Evolutionary conservation across 92 coral and sea anemone species (phyloP), one percentile per base, ranked within the genome.

Genomic region (Micromussa lordhowensis): DNA sequence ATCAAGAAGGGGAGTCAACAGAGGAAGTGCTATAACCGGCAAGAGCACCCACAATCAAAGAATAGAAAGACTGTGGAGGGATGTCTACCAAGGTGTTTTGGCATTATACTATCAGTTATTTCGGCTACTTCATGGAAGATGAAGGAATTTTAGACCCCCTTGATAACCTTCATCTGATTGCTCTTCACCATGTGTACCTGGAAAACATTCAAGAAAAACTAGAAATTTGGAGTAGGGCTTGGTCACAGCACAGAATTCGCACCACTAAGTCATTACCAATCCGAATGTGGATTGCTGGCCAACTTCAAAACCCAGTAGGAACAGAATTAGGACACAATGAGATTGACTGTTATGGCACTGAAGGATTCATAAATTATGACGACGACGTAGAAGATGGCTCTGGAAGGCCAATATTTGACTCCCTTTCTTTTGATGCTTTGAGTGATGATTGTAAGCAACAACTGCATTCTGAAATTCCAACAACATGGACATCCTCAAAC

Each of bases 61-160:
- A 58, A 92, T 87, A 54, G n/a, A n/a, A n/a, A n/a, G 95, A 94
- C 74, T 94, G 68, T 95, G 98, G 96, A 35, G 93, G 30, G 98
- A 95, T 89, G 94, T 93, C 14, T 95, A 75, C 82, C 91, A 88
- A 29, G 98, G 93, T 85, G 98, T 93, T 58, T 83, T 93, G 83
- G 71, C 82, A 48, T 85, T 90, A 78, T 91, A 89, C 72, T 90
- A 91, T 81, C 64, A 88, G 57, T 86, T 93, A 63, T 95, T 93
- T n/a, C n/a, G n/a, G n/a, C 86, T 93, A 94, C 89, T 92, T 92
- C 86, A 83, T 90, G 92, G 97, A 94, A 80, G 97, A 94, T n/a
- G n/a, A n/a, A n/a, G n/a, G n/a, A n/a, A n/a, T n/a, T n/a, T n/a
- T 94, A 63, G 95, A 94, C 83, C 93, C 93, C 53, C 77, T 92